Base-by-base conservation (phyloP, 1,140 invertebrate species). In the Cotesia vestalis region DNA sequence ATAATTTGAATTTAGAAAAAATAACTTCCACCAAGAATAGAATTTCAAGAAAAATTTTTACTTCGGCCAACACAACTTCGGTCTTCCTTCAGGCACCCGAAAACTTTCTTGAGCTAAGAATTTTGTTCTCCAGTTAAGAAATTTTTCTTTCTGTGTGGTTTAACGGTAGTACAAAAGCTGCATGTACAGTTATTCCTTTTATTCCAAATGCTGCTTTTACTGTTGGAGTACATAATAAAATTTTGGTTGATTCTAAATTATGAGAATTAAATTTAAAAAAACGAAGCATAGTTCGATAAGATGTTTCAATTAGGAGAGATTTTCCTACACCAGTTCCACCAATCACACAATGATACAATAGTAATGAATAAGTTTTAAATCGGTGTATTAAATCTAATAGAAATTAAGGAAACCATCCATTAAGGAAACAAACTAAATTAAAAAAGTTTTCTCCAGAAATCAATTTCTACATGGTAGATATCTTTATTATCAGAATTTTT, bases 181-280 rank as follows among this genome's bases (percentile, higher is more conserved):
- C 70, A 66, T 84, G 83, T 40, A 83, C 46, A 20, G 79, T 84
- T 63, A 77, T 71, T 35, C 82, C 82, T 34, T 52, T 61, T 9
- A 72, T 73, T 53, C 69, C 53, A 66, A 77, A 76, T 11, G 82
- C 81, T 9, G 83, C 83, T 77, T 82, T 84, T n/a, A 82, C 83
- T 0, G 81, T 81, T 34, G 75, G 73, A 51, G 83, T 81, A 64
- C 74, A 76, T 59, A 71, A 57, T n/a, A 71, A 66, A 55, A 61
- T 73, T 57, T 53, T 17, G 57, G 59, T 34, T 9, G 38, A 69
- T 52, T 64, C 38, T 53, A 17, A 59, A 38, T 61, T 60, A 2
- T 66, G 66, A 20, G 27, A 63, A 17, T 64, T 63, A 40, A 40
- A 40, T 14, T 73, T 51, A 35, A 69, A 73, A 66, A 69, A 61